These are phyloP conservation scores for Neodiprion pinetum DNA, from an alignment of 1,140 invertebrate species.

Conservation along the genomic window DNA sequence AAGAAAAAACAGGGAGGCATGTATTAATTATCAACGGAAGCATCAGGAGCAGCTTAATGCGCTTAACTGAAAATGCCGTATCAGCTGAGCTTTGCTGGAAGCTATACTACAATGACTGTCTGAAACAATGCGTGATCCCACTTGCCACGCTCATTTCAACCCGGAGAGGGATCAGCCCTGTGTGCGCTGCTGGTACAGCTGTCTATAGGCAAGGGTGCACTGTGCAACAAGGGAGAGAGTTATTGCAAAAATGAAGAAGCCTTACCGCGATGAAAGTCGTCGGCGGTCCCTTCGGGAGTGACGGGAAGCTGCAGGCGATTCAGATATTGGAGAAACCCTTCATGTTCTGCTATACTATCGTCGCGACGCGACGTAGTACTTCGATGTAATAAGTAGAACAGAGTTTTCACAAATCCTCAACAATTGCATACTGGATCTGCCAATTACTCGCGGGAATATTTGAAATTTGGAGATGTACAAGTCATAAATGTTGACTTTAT, in stretches of 20 bases:
- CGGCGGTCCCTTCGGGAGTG: not conserved
- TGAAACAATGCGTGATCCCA: not conserved
- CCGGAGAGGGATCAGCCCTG: not conserved
- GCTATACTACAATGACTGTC: not conserved
- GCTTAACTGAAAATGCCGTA: not conserved
- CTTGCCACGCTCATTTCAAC: conserved; percentile 5
- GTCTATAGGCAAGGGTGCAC: not conserved
- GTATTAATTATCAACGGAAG: not conserved
- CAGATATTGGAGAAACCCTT: no score
- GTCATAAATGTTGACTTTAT: no score
- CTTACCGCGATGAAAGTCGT: not conserved
- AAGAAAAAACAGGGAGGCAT: not conserved
- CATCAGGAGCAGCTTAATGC: not conserved
- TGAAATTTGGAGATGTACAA: no score
- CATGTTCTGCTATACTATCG: no score
- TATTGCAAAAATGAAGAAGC: not conserved
- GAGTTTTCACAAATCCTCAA: no score
- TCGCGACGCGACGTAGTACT: no score
- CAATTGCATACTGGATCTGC: no score
- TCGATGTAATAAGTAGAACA: no score
- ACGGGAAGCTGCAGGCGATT: no score
- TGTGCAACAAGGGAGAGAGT: not conserved
- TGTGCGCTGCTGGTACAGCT: not conserved
- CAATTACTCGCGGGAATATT: no score
- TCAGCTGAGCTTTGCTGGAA: not conserved